phyloP scores from a whole-genome alignment of 2,888 invertebrate genomes.

The Amblyjoppa fuscipennis region DNA sequence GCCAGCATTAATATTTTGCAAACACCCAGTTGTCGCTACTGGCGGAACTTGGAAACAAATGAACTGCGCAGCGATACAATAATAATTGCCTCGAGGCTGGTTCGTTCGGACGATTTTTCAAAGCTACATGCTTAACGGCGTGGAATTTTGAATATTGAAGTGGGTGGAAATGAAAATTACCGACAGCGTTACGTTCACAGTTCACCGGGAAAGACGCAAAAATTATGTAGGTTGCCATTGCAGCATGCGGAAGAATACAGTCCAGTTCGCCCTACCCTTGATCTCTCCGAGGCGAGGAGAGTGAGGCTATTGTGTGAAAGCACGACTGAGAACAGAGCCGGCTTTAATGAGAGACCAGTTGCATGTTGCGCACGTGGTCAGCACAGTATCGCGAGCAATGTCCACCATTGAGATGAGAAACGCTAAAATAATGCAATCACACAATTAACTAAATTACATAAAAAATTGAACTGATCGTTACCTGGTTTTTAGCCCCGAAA shows the following conservation, averaged over 20 bases:
- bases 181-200: background rate
- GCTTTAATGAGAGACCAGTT: conserved; percentile 10
- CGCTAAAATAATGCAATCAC: background rate
- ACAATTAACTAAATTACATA: background rate
- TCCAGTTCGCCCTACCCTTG: background rate
- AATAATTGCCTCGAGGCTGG: background rate
- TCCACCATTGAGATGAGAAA: background rate
- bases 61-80: background rate
- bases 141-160: no score
- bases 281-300: background rate
- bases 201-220: background rate
- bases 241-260: background rate
- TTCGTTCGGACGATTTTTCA: no score
- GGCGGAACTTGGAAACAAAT: background rate
- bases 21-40: background rate
- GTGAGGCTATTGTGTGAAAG: conserved; percentile 14
- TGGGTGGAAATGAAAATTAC: background rate
- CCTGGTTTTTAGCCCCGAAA: no score
- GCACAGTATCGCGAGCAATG: background rate
- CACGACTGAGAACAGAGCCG: conserved; percentile 5
- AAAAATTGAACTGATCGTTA: background rate
- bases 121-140: no score
- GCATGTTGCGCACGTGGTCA: conserved; percentile 16
- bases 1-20: background rate
- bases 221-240: background rate